Evolutionary conservation across 2,797 vertebrate species (phyloP).

Genomic region (Tragelaphus oryx): DNA sequence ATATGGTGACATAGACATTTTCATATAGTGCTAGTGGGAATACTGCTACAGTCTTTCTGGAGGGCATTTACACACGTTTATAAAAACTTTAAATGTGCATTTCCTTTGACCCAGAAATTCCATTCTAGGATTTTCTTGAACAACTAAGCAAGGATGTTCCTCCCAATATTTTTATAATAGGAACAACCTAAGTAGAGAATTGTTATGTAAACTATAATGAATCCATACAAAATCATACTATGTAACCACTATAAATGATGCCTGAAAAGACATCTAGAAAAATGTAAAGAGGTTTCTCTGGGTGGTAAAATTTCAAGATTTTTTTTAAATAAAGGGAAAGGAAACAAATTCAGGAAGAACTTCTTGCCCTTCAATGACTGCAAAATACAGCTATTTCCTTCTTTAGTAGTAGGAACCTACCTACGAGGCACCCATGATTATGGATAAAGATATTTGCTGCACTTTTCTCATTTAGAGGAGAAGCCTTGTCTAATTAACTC

Average conservation of each 20-base stretch:
- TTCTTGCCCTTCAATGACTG: background rate
- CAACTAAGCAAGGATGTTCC: background rate
- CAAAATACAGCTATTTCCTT: background rate
- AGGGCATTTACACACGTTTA: background rate
- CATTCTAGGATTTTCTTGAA: conserved; percentile 33
- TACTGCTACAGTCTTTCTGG: background rate
- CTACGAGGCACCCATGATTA: background rate
- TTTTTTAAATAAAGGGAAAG: background rate
- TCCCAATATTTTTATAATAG: background rate
- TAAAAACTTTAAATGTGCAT: background rate
- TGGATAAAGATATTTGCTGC: background rate
- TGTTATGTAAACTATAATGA: background rate
- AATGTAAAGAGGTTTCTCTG: background rate
- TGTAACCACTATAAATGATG: conserved; percentile 1
- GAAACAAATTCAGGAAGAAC: conserved; percentile 7
- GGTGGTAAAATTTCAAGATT: background rate
- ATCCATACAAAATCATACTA: background rate
- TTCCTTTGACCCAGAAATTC: conserved; percentile 49
- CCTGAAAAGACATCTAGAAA: background rate
- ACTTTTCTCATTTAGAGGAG: background rate
- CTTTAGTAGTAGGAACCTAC: background rate
- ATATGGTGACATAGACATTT: background rate
- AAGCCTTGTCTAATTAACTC: background rate
- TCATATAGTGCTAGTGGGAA: background rate
- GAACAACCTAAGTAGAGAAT: background rate